phyloP scores from a whole-genome alignment of 1,140 invertebrate genomes.

The Diabrotica undecimpunctata region DNA sequence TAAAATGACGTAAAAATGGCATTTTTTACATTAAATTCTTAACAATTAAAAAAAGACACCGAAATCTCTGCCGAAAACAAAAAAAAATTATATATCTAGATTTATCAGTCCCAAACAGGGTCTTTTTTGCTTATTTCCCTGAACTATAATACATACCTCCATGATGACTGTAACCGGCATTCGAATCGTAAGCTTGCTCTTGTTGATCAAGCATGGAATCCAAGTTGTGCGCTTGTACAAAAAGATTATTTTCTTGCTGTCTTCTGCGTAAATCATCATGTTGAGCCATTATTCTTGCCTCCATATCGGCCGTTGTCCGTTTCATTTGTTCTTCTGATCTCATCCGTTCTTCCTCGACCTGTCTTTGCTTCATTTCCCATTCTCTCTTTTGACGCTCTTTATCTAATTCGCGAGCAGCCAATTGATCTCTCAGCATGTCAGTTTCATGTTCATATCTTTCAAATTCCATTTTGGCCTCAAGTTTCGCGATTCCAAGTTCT shows the following conservation, averaged over 20 bases:
- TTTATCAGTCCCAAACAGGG: no score
- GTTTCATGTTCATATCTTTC: conserved; percentile 89
- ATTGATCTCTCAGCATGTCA: conserved; percentile 79
- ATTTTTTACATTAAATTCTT: no score
- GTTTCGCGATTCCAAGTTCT: conserved; percentile 82
- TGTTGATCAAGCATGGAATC: conserved; percentile 44
- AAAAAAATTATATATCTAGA: no score
- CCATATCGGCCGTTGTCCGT: conserved; percentile 42
- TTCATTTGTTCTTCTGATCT: conserved; percentile 51
- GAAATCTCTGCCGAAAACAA: no score
- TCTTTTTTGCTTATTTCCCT: no score
- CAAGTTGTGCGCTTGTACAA: conserved; percentile 46
- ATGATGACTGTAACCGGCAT: conserved; percentile 11
- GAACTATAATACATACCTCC: no score
- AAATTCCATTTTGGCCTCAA: conserved; percentile 89
- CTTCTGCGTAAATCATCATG: conserved; percentile 46
- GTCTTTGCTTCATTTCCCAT: conserved; percentile 82
- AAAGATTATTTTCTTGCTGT: conserved; percentile 46
- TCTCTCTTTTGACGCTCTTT: conserved; percentile 81
- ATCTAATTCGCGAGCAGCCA: conserved; percentile 81
- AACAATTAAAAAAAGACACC: no score
- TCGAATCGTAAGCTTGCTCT: conserved; percentile 38
- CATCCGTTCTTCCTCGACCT: conserved; percentile 75
- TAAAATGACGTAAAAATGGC: no score
- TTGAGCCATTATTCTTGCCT: conserved; percentile 40